Evolutionary conservation across 2,888 invertebrate species (phyloP).

Genomic region (Leptinotarsa tumamoca): DNA sequence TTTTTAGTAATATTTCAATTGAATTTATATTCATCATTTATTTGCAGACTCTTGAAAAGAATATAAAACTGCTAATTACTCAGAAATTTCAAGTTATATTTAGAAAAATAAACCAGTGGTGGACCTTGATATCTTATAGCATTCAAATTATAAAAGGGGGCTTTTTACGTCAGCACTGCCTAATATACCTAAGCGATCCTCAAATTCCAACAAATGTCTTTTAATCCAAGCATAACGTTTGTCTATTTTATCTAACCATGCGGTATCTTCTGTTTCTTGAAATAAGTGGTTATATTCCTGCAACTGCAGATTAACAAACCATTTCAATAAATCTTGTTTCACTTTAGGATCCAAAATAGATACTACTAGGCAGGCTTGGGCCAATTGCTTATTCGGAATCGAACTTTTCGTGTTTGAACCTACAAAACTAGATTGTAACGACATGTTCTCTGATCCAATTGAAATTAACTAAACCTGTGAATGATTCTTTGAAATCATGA

Average conservation of each 20-base stretch:
- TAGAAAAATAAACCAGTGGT: too few relatives aligned
- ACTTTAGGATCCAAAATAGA: conserved; percentile 90
- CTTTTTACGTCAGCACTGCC: too few relatives aligned
- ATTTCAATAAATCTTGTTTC: conserved; percentile 86
- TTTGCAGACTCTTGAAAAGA: too few relatives aligned
- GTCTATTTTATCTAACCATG: conserved; percentile 97
- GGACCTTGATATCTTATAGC: too few relatives aligned
- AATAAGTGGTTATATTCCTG: conserved; percentile 95
- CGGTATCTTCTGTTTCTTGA: conserved; percentile 93
- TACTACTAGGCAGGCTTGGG: conserved; percentile 85
- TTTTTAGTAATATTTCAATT: too few relatives aligned
- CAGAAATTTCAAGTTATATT: too few relatives aligned
- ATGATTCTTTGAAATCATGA: conserved; percentile 90
- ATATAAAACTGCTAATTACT: too few relatives aligned
- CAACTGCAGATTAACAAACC: conserved; percentile 89
- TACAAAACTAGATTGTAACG: conserved; percentile 21
- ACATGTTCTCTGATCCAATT: not conserved
- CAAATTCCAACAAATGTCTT: conserved; percentile 92
- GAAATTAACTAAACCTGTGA: conserved; percentile 71
- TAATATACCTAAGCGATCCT: conserved; percentile 81
- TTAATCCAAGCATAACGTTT: conserved; percentile 96
- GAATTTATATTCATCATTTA: too few relatives aligned
- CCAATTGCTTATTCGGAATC: conserved; percentile 75
- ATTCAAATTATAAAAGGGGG: too few relatives aligned
- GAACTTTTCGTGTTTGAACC: conserved; percentile 67